A percentile compares a stretch with the other conserved stretches of the same genome.
Conservation (phyloP, 2,888 invertebrate species). For the Tetheella fluctuosa region DNA sequence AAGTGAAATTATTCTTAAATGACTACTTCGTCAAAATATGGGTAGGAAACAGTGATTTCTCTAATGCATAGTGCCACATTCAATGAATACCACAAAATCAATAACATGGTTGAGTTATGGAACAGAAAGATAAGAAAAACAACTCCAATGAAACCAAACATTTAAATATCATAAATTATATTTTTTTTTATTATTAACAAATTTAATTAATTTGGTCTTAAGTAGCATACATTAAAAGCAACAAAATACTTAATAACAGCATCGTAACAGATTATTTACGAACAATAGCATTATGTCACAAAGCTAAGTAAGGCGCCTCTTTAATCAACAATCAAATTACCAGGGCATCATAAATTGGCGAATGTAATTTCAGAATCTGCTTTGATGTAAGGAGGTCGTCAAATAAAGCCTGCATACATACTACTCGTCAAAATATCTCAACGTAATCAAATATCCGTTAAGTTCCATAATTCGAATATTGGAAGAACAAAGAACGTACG, state of each 20-base stretch:
- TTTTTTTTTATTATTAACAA: too few species aligned
- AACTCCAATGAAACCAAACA: too few species aligned
- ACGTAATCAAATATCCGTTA: constrained; percentile 12
- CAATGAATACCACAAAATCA: too few species aligned
- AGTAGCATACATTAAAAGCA: neutral
- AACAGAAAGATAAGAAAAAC: too few species aligned
- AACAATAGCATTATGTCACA: constrained; percentile 7
- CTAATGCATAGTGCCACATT: too few species aligned
- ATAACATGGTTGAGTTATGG: too few species aligned
- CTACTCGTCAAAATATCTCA: constrained; percentile 3
- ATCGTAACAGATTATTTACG: neutral
- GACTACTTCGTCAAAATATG: too few species aligned
- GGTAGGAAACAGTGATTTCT: too few species aligned
- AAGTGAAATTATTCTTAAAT: too few species aligned
- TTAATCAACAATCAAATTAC: constrained; percentile 9
- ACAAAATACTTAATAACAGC: neutral
- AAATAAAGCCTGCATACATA: neutral
- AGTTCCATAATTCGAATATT: constrained; percentile 9
- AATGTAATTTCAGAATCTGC: constrained; percentile 10
- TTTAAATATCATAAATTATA: too few species aligned
- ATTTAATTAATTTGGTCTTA: too few species aligned
- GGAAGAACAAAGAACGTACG: constrained; percentile 11
- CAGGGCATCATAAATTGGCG: constrained; percentile 13
- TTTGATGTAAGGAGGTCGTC: constrained; percentile 7
- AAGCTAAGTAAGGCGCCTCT: constrained; percentile 12